Evolutionary conservation across 1,140 invertebrate species (phyloP).

Genomic region (Drosophila persimilis): DNA sequence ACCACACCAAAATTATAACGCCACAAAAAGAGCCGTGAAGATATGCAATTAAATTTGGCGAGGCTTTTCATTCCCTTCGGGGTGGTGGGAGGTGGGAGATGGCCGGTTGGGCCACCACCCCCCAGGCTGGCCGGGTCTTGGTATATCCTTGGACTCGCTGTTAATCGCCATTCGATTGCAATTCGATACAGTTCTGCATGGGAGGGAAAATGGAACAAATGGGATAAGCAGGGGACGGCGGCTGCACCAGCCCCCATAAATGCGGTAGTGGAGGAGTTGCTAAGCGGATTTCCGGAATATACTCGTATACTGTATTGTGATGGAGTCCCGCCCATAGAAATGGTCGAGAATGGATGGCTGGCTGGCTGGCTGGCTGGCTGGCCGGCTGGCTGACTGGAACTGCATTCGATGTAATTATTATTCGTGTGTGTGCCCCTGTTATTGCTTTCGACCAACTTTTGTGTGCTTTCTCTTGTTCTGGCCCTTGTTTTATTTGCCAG

Average conservation of each 20-base stretch:
- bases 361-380: neutral
- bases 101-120: too few relatives aligned
- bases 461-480: slow-evolving; percentile 36
- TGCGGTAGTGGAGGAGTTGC: slow-evolving; percentile 8
- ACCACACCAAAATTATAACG: slow-evolving; percentile 20
- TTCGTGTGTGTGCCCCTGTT: slow-evolving; percentile 45
- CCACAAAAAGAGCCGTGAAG: slow-evolving; percentile 33
- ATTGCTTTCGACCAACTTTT: slow-evolving; percentile 35
- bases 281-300: slow-evolving; percentile 50
- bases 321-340: slow-evolving; percentile 33
- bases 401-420: slow-evolving; percentile 42
- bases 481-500: slow-evolving; percentile 65
- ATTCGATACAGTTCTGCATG: slow-evolving; percentile 23
- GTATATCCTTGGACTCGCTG: too few relatives aligned
- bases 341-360: slow-evolving; percentile 26
- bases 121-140: neutral
- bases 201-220: neutral
- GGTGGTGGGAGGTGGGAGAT: neutral
- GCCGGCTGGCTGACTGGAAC: slow-evolving; percentile 1
- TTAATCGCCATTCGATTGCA: slow-evolving; percentile 13
- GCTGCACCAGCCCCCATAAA: slow-evolving; percentile 11
- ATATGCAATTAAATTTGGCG: slow-evolving; percentile 31
- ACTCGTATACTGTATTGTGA: slow-evolving; percentile 28
- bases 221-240: slow-evolving; percentile 7
- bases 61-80: neutral